Percentiles rank a stretch among this genome's conserved stretches.
phyloP scores from a whole-genome alignment of 2,797 vertebrate species.

The Garrulus glandarius region DNA sequence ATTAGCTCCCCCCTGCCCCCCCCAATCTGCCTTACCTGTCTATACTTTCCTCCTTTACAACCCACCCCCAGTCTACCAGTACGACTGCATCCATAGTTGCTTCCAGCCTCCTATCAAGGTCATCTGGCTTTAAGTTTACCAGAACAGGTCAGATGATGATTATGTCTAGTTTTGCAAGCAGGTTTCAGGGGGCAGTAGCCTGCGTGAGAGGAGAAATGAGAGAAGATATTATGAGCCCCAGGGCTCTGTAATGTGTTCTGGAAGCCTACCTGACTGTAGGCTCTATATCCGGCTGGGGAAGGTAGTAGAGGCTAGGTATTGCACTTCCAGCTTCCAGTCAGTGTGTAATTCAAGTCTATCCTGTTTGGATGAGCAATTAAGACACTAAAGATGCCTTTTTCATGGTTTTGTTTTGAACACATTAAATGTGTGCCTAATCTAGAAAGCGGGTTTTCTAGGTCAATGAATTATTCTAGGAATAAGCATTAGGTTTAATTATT shows the following conservation, averaged over 20 bases:
- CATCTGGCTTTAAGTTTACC: neutral
- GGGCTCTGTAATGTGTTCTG: rapidly evolving
- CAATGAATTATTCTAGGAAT: neutral
- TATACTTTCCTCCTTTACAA: neutral
- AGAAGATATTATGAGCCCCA: neutral
- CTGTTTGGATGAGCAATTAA: neutral
- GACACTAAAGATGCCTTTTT: neutral
- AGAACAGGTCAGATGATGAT: neutral
- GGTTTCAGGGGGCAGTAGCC: neutral
- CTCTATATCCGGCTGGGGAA: neutral
- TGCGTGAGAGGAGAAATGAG: neutral
- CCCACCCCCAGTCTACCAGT: neutral
- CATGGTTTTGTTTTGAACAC: neutral
- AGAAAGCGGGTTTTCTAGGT: constrained; percentile 1
- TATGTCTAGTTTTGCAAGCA: neutral
- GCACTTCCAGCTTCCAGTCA: neutral
- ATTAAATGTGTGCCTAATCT: neutral
- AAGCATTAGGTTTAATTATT: constrained; percentile 36
- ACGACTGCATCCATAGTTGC: neutral
- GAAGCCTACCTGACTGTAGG: neutral
- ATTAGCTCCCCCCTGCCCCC: neutral
- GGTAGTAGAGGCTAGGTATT: neutral
- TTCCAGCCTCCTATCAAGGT: neutral
- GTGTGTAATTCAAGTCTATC: neutral
- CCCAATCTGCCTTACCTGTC: neutral